These are phyloP conservation scores for Timema cristinae DNA, from an alignment of 2,888 invertebrate genomes.

Conservation along the genomic window DNA sequence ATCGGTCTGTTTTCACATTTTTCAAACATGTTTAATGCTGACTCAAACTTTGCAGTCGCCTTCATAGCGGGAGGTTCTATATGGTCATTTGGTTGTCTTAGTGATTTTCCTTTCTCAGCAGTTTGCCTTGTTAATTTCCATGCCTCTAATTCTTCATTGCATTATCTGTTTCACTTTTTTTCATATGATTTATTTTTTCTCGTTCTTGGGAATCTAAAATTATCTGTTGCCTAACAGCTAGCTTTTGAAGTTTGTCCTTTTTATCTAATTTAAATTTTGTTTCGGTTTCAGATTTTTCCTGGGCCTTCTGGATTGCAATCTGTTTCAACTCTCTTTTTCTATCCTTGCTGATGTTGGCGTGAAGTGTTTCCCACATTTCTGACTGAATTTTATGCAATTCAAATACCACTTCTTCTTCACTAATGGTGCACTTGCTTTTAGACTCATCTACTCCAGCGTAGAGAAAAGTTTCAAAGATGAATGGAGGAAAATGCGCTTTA, in stretches of 20 bases:
- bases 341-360: conserved; percentile 52
- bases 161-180: conserved; percentile 56
- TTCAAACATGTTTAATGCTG: background rate
- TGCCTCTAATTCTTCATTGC: conserved; percentile 63
- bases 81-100: background rate
- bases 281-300: conserved; percentile 53
- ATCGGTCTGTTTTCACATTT: conserved; percentile 39
- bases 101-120: conserved; percentile 1
- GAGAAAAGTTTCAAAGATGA: conserved; percentile 71
- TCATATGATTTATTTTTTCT: conserved; percentile 58
- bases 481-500: conserved; percentile 69
- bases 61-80: too few species aligned
- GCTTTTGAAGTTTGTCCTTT: conserved; percentile 54
- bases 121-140: conserved; percentile 46
- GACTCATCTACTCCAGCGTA: conserved; percentile 56
- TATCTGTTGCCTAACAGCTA: conserved; percentile 58
- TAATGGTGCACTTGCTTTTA: conserved; percentile 61
- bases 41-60: background rate
- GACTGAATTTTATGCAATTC: conserved; percentile 60
- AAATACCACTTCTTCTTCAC: conserved; percentile 59
- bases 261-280: conserved; percentile 36
- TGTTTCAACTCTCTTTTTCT: conserved; percentile 56
- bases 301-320: conserved; percentile 54
- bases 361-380: conserved; percentile 55
- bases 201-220: conserved; percentile 55